A percentile compares a stretch with the other conserved stretches of the same genome.
Conservation (phyloP, 2,113 vertebrate genomes). For the Hylia prasina region DNA sequence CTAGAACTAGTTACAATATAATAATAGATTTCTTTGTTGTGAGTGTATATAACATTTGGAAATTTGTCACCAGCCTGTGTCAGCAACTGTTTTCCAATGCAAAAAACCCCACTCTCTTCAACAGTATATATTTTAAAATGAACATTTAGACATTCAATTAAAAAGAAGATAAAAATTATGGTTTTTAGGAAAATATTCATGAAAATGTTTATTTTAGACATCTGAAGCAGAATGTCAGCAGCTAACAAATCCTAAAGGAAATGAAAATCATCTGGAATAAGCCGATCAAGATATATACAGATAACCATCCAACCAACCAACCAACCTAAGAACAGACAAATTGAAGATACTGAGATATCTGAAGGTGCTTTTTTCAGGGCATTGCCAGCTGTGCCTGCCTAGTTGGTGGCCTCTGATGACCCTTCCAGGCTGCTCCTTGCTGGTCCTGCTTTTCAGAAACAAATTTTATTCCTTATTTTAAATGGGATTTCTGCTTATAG, state of each 20-base stretch:
- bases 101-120: neutral
- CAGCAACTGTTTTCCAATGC: neutral
- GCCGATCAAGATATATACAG: neutral
- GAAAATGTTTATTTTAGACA: neutral
- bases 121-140: neutral
- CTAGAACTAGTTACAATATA: too few species aligned
- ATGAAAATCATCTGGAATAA: neutral
- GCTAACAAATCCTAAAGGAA: neutral
- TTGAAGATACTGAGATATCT: rapidly evolving
- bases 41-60: too few species aligned
- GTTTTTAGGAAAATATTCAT: neutral
- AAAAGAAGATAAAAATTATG: neutral
- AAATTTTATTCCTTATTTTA: neutral
- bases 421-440: neutral
- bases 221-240: neutral
- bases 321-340: neutral
- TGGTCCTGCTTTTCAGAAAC: neutral
- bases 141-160: neutral
- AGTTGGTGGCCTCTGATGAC: neutral
- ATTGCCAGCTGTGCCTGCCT: neutral
- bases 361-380: neutral
- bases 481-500: neutral
- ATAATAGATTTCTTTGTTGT: too few species aligned
- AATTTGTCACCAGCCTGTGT: neutral
- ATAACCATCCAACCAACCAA: neutral